Evolutionary conservation across 2,797 vertebrate genomes (phyloP), one percentile per base, ranked within the genome.

Genomic region (Alfaro cultratus): DNA sequence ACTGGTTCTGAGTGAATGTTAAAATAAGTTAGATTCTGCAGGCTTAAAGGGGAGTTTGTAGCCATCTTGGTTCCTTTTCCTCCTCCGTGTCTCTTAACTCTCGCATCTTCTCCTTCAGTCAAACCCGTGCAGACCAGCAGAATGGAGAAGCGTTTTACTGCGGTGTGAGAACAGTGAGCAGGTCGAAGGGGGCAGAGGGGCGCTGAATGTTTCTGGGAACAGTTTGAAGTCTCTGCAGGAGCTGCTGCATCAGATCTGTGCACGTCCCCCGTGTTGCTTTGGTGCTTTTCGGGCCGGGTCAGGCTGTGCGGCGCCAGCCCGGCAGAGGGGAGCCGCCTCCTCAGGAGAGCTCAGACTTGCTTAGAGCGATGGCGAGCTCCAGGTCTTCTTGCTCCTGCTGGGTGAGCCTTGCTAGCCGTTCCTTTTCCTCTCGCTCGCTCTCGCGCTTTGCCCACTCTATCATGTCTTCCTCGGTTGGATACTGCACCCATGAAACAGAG

Each of bases 381-480:
- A 99, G 94, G 94, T 99, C 99, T 89, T 99, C 99, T 92, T 99
- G 98, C 74, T 99, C 98, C 94, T 99, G 99, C 91, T 99, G 98
- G 87, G 96, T 98, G 87, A 99, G 95, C 80, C 98, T 95, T 86
- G 97, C 98, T 79, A 99, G 92, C 29, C 99, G 97, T 92, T 99
- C 97, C 89, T 98, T 97, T 91, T 99, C 99, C 93, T 99, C 99
- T 89, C 97, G 96, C 90, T 99, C 98, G 90, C 99, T 99, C 95
- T 99, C 99, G 85, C 98, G 96, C 94, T 99, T 99, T 85, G 96
- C 99, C 99, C 99, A 99, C 92, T 99, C 98, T 89, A 99, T 99
- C 98, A 99, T 97, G 93, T 99, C 98, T 94, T 99, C 98, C 92
- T 99, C 98, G 93, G 98, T 98, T 41, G 97, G 97, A 95, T 98